These are phyloP conservation scores for Karalla daura DNA, from an alignment of 2,797 vertebrate species.

Conservation along the genomic window DNA sequence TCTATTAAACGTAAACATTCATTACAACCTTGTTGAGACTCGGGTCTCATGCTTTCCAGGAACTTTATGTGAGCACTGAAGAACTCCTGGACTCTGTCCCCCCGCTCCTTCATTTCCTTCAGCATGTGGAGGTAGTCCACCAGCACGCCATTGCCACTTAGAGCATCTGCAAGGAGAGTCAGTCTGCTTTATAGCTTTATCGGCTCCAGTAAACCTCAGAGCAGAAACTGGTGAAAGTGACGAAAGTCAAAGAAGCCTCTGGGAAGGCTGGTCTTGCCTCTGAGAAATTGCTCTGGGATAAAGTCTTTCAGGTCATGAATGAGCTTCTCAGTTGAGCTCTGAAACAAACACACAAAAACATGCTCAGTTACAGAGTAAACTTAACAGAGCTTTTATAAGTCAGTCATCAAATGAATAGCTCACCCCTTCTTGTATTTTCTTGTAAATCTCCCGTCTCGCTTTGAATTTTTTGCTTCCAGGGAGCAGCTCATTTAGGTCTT, in stretches of 20 bases:
- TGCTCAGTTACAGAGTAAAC: background rate
- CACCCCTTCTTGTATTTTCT: constrained; percentile 42
- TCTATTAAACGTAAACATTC: background rate
- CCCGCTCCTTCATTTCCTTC: constrained; percentile 28
- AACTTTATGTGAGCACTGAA: constrained; percentile 25
- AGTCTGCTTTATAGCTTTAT: background rate
- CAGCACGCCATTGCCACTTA: background rate
- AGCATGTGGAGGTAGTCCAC: constrained; percentile 28
- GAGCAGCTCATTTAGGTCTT: constrained; percentile 45
- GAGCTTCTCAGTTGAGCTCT: background rate
- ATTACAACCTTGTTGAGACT: constrained; percentile 1
- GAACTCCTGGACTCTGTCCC: constrained; percentile 2
- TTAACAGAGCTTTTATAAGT: background rate
- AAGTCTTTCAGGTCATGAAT: background rate
- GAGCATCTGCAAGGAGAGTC: constrained; percentile 34
- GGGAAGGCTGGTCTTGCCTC: constrained; percentile 17
- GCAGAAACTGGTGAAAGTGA: background rate
- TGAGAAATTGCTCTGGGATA: background rate
- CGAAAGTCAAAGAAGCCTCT: background rate
- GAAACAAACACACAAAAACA: constrained; percentile 8
- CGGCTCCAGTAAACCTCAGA: background rate
- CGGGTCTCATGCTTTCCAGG: no score
- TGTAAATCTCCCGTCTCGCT: constrained; percentile 9
- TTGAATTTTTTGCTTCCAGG: accelerated
- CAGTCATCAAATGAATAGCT: background rate